Conservation (phyloP, 2,797 vertebrate genomes). For the Propithecus perrieri region DNA sequence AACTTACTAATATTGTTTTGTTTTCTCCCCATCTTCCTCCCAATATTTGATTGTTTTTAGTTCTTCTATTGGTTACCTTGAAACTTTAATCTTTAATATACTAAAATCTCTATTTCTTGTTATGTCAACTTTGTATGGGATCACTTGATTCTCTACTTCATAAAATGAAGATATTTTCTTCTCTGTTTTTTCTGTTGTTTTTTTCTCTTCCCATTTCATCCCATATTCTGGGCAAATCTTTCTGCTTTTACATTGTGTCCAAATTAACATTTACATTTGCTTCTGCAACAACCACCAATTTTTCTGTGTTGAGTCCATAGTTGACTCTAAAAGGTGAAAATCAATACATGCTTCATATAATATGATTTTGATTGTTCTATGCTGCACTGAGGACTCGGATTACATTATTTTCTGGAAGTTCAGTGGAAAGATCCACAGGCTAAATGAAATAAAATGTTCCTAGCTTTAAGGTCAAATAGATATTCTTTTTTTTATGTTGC, state of each 20-base stretch:
- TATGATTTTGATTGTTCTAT: neutral
- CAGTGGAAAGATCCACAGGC: neutral
- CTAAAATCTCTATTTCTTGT: neutral
- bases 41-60: neutral
- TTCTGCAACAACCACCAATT: neutral
- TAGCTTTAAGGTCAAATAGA: slow-evolving; percentile 26
- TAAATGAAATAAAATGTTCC: slow-evolving; percentile 51
- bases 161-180: neutral
- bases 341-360: neutral
- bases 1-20: neutral
- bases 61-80: neutral
- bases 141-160: neutral
- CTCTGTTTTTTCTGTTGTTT: neutral
- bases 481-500: slow-evolving; percentile 28
- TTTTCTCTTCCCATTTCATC: neutral
- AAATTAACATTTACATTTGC: neutral
- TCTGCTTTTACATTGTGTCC: neutral
- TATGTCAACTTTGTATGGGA: neutral
- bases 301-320: neutral
- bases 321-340: neutral
- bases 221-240: neutral
- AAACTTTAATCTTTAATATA: neutral
- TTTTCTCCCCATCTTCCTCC: neutral
- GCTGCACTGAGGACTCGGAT: neutral
- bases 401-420: neutral